Evolutionary conservation across 2,797 vertebrate genomes (phyloP), one percentile per base, ranked within the genome.

Genomic region (Triplophysa yarkandensis): DNA sequence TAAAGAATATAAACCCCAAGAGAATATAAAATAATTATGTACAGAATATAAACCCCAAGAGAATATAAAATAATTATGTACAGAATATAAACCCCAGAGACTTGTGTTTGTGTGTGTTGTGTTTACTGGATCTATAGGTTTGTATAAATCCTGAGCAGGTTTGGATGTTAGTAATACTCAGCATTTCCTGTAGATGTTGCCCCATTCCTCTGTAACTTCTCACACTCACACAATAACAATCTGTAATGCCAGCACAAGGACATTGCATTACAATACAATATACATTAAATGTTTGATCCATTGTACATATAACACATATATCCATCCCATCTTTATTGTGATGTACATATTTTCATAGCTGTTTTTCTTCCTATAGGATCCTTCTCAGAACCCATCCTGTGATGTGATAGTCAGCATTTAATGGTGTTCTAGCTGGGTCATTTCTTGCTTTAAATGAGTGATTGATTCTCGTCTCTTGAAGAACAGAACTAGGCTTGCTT

Each of bases 131-230:
- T 9, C 1, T 34, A 3, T 0, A 14, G 6, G 19, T 21, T 25
- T 9, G 27, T 60, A 34, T 36, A 13, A 71, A 39, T 6, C 3
- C 10, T n/a, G 21, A n/a, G 21, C 55, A 14, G 23, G 30, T 62
- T 50, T 19, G 17, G 23, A 4, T 16, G 10, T 28, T 32, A 52
- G 70, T 57, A 65, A 32, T 74, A 65, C 71, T 66, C 71, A n/a
- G 1, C 10, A 21, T 46, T 57, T 50, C 71, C 71, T 74, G 62
- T 66, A 74, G 71, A 65, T 65, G 71, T 19, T 66, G 71, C 71
- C 62, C 71, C 19, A 57, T n/a, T 44, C 71, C 50, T 63, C 17
- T 63, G 23, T 19, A 72, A 41, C 7, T 3, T 50, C 28, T 58
- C 3, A n/a, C 55, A 58, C 55, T 58, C 44, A 30, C 44, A 52